Percentiles rank a stretch among this genome's conserved stretches.
phyloP scores from a whole-genome alignment of 2,113 vertebrate genomes.

The Scartelaos histophorus region DNA sequence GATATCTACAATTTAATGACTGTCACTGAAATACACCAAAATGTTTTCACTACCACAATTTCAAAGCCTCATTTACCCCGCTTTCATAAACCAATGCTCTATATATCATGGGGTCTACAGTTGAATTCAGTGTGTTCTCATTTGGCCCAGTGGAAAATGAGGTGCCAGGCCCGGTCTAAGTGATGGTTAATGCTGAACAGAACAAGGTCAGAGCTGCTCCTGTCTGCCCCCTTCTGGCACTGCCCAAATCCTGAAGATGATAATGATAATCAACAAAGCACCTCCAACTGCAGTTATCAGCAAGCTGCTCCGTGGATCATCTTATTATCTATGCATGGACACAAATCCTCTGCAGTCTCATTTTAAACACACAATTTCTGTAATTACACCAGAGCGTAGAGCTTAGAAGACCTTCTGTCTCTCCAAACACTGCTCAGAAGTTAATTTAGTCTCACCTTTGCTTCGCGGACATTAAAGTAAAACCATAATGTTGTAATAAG shows the following conservation, averaged over 20 bases:
- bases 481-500: background rate
- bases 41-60: background rate
- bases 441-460: background rate
- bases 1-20: background rate
- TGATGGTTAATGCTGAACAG: slow-evolving; percentile 24
- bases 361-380: slow-evolving; percentile 4
- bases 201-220: slow-evolving; percentile 6
- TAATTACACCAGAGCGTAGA: slow-evolving; percentile 2
- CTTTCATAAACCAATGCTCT: slow-evolving; percentile 3
- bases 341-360: slow-evolving; percentile 18
- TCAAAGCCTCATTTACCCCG: slow-evolving; percentile 5
- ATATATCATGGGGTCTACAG: background rate
- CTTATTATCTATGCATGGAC: slow-evolving; percentile 13
- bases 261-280: slow-evolving; percentile 19
- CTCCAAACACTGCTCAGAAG: background rate
- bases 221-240: slow-evolving; percentile 28
- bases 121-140: slow-evolving; percentile 4
- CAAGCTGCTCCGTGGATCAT: slow-evolving; percentile 12
- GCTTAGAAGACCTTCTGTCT: background rate
- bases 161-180: slow-evolving; percentile 13
- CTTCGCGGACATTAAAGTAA: background rate
- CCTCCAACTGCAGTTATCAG: slow-evolving; percentile 32
- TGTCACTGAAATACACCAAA: background rate
- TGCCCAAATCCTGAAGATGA: slow-evolving; percentile 34
- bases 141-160: slow-evolving; percentile 3